phyloP scores from a whole-genome alignment of 2,888 invertebrate genomes.

The Marasmarcha lunaedactyla region DNA sequence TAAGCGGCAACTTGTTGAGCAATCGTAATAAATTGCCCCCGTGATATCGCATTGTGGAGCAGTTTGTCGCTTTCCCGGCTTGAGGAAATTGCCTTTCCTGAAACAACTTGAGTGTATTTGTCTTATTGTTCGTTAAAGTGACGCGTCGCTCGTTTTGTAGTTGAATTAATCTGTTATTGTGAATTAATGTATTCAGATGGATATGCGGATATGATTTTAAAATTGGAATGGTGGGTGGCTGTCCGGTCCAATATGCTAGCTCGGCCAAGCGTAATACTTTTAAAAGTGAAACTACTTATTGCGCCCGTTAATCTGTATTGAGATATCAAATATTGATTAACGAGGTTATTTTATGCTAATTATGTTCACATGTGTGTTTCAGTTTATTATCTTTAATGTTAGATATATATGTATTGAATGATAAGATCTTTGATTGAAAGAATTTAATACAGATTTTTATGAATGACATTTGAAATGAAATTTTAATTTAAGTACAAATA shows the following conservation, averaged over 20 bases:
- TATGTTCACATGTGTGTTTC: too few species aligned
- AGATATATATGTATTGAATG: too few species aligned
- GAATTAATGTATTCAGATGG: too few species aligned
- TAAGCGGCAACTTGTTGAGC: conserved; percentile 67
- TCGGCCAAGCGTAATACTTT: neutral
- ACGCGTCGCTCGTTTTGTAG: conserved; percentile 1
- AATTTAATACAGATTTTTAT: too few species aligned
- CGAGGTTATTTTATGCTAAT: too few species aligned
- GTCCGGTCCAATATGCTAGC: conserved; percentile 5
- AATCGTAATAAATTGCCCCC: conserved; percentile 68
- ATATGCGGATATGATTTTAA: too few species aligned
- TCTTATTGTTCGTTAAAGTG: conserved; percentile 25
- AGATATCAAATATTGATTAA: too few species aligned
- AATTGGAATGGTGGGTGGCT: conserved; percentile 3
- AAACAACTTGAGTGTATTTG: conserved; percentile 54
- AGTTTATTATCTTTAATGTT: too few species aligned
- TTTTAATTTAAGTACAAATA: too few species aligned
- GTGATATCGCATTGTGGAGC: conserved; percentile 66
- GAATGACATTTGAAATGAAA: too few species aligned
- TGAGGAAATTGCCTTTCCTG: conserved; percentile 63
- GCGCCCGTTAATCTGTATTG: too few species aligned
- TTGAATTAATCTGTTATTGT: conserved; percentile 11
- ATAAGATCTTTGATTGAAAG: too few species aligned
- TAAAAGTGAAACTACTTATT: conserved; percentile 4
- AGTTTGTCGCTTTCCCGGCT: conserved; percentile 66